A percentile compares a stretch with the other conserved stretches of the same genome.
Evolutionary conservation across 2,113 vertebrate genomes (phyloP).

Genomic region (Menura novaehollandiae): DNA sequence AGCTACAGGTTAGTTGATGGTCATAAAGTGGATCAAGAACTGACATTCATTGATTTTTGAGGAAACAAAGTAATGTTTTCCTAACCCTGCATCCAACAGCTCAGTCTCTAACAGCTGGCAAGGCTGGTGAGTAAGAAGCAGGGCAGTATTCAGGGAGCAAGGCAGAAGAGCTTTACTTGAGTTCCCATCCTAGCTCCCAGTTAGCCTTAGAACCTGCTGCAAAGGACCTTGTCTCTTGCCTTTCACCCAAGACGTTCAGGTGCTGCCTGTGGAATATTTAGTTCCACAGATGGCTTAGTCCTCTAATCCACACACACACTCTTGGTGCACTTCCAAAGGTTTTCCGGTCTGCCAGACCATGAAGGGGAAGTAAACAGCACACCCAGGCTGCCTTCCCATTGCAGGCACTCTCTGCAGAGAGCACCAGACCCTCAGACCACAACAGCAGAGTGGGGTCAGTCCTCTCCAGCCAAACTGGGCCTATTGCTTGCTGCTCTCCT

Average conservation of each 20-base stretch:
- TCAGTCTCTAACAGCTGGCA: not conserved
- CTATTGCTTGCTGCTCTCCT: not conserved
- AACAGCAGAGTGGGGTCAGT: not conserved
- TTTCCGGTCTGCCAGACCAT: not conserved
- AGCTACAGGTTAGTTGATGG: not conserved
- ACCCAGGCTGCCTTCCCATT: not conserved
- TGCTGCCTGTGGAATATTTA: not conserved
- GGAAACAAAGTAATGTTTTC: not conserved
- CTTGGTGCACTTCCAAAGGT: not conserved
- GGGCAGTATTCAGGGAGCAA: not conserved
- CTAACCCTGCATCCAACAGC: not conserved
- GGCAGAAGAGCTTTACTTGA: not conserved
- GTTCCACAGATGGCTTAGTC: not conserved
- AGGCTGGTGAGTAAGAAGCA: not conserved
- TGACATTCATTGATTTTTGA: not conserved
- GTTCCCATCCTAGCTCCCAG: not conserved
- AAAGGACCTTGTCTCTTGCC: not conserved
- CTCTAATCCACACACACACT: not conserved
- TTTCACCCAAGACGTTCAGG: not conserved
- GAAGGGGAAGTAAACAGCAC: not conserved
- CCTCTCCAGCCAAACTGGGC: not conserved
- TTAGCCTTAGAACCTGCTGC: not conserved
- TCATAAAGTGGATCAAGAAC: not conserved
- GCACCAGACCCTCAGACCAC: not conserved
- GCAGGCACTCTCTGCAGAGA: not conserved